Conservation (phyloP, 1,140 invertebrate species). For the Planococcus citri region DNA sequence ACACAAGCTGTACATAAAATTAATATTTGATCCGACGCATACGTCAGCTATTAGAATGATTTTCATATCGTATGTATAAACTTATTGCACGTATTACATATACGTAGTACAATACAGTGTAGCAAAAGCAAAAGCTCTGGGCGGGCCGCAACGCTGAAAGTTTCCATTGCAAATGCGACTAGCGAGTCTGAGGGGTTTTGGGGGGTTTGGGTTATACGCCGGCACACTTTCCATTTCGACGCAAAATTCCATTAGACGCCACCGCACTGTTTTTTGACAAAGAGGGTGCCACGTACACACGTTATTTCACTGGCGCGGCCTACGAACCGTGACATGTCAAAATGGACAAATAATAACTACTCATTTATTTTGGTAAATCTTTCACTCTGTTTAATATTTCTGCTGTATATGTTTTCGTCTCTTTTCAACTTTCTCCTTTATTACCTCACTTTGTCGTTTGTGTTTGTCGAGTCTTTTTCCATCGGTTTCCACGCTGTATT, state of each 20-base stretch:
- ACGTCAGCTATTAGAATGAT: neutral
- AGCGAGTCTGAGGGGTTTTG: too few relatives aligned
- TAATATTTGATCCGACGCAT: neutral
- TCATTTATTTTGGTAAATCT: slow-evolving; percentile 8
- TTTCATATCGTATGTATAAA: too few relatives aligned
- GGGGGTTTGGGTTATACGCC: neutral
- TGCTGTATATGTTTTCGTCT: slow-evolving; percentile 4
- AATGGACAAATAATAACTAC: slow-evolving; percentile 4
- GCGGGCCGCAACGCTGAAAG: neutral
- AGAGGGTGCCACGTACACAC: slow-evolving; percentile 5
- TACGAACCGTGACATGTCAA: neutral
- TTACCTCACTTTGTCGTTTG: neutral
- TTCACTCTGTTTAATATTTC: slow-evolving; percentile 4
- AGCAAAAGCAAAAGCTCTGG: neutral
- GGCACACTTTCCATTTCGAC: neutral
- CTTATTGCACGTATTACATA: too few relatives aligned
- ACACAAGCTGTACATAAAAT: neutral
- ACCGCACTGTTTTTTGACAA: neutral
- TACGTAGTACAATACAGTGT: too few relatives aligned
- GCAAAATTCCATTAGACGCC: slow-evolving; percentile 6
- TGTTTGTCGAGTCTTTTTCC: neutral
- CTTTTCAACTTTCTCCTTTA: neutral
- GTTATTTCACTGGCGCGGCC: neutral
- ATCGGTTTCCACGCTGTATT: neutral
- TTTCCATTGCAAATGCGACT: neutral